Percentiles rank a stretch among this genome's conserved stretches.
Evolutionary conservation across 2,113 vertebrate genomes (phyloP).

Genomic region (Hemibagrus wyckioides): DNA sequence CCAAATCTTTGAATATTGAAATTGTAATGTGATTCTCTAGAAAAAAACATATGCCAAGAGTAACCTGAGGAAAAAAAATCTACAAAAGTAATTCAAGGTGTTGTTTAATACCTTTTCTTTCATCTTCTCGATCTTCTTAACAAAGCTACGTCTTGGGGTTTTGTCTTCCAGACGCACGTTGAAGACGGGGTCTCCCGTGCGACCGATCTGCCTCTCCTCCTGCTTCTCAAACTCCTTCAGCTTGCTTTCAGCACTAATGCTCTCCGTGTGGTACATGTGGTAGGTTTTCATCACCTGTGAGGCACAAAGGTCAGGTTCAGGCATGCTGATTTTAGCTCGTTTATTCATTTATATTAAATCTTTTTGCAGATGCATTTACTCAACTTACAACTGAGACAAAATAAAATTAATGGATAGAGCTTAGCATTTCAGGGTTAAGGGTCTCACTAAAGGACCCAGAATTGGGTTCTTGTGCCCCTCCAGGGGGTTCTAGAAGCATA

Average conservation of each 20-base stretch:
- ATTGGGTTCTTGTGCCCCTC: background rate
- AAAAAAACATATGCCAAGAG: background rate
- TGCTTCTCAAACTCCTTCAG: conserved; percentile 98
- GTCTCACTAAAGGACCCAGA: background rate
- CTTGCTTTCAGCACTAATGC: conserved; percentile 95
- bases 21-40: background rate
- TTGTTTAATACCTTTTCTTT: conserved; percentile 89
- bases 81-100: background rate
- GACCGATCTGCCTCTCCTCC: conserved; percentile 93
- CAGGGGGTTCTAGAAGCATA: background rate
- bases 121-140: conserved; percentile 99
- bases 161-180: conserved; percentile 90
- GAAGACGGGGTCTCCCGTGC: conserved; percentile 86
- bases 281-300: conserved; percentile 98
- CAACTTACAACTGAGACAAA: background rate
- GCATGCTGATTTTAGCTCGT: too few species aligned
- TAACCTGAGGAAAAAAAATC: background rate
- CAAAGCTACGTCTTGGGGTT: conserved; percentile 91
- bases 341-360: background rate
- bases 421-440: background rate
- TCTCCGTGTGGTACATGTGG: conserved; percentile 98
- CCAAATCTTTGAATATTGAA: background rate
- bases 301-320: conserved; percentile 25
- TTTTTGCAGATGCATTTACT: background rate
- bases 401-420: background rate